These are phyloP conservation scores for Argynnis bischoffii DNA, from an alignment of 2,888 invertebrate species.

Conservation along the genomic window DNA sequence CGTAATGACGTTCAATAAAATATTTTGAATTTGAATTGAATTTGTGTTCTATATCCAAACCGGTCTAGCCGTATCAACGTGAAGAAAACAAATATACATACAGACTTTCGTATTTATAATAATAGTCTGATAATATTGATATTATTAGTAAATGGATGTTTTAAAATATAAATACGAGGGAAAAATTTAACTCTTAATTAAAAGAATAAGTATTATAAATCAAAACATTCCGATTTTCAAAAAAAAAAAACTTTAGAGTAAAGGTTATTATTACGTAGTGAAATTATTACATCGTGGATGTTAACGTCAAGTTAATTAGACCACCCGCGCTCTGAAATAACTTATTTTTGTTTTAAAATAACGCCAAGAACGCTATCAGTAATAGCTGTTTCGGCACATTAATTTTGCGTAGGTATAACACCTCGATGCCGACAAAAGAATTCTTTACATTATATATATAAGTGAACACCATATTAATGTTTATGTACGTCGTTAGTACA, in stretches of 20 bases:
- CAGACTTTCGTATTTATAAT: too few relatives aligned
- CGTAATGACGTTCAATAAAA: too few relatives aligned
- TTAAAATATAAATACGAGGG: too few relatives aligned
- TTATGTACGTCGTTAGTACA: constrained; percentile 61
- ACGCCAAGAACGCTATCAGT: constrained; percentile 19
- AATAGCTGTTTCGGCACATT: constrained; percentile 47
- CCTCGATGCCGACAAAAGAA: constrained; percentile 42
- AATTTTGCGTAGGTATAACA: constrained; percentile 48
- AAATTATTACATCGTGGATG: constrained; percentile 10
- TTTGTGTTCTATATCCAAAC: too few relatives aligned
- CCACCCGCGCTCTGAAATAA: constrained; percentile 10
- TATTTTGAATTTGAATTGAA: too few relatives aligned
- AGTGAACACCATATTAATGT: constrained; percentile 47
- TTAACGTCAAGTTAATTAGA: constrained; percentile 13
- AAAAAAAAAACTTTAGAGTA: background rate
- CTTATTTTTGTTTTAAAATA: constrained; percentile 20
- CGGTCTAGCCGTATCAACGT: too few relatives aligned
- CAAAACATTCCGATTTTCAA: constrained; percentile 7
- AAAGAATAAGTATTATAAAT: too few relatives aligned
- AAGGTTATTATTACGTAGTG: background rate
- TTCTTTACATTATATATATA: constrained; percentile 12
- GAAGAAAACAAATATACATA: too few relatives aligned
- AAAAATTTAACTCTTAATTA: too few relatives aligned
- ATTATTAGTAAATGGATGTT: too few relatives aligned
- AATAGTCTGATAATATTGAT: too few relatives aligned